Percentiles rank a stretch among this genome's conserved stretches.
phyloP scores from a whole-genome alignment of 2,797 vertebrate genomes.

The Thalassophryne amazonica region DNA sequence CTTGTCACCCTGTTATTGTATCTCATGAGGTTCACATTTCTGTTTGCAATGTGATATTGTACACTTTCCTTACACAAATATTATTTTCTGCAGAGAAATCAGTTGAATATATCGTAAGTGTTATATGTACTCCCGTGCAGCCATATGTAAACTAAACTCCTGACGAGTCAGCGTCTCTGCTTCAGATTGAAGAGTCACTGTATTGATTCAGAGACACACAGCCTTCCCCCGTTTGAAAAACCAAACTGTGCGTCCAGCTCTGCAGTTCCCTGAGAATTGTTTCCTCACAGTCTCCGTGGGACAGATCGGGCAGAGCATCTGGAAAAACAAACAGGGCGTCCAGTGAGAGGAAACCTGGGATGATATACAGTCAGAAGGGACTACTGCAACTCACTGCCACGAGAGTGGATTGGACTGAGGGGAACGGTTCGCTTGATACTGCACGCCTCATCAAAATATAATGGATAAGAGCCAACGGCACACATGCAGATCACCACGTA shows the following conservation, averaged over 20 bases:
- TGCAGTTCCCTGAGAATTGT: conserved; percentile 47
- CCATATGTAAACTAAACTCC: conserved; percentile 49
- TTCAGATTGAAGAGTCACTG: conserved; percentile 53
- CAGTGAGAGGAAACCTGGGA: conserved; percentile 55
- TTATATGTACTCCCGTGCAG: conserved; percentile 51
- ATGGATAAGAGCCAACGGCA: conserved; percentile 61
- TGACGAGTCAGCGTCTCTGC: conserved; percentile 56
- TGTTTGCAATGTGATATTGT: too few species aligned
- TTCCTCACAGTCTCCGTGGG: conserved; percentile 65
- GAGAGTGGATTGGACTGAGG: conserved; percentile 50
- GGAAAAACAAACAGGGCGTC: conserved; percentile 79
- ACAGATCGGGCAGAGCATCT: conserved; percentile 65
- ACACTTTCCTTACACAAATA: too few species aligned
- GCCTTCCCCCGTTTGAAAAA: conserved; percentile 36
- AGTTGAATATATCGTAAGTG: too few species aligned
- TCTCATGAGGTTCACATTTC: too few species aligned
- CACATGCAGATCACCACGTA: conserved; percentile 28
- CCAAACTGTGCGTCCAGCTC: conserved; percentile 45
- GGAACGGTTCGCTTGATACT: conserved; percentile 51
- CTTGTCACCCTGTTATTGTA: too few species aligned
- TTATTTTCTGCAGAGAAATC: too few species aligned
- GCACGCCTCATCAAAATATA: conserved; percentile 79
- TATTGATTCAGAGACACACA: conserved; percentile 63
- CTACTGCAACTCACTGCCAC: conserved; percentile 41
- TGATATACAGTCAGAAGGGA: conserved; percentile 69